phyloP scores from a whole-genome alignment of 2,797 vertebrate genomes.

The Rhinophrynus dorsalis region DNA sequence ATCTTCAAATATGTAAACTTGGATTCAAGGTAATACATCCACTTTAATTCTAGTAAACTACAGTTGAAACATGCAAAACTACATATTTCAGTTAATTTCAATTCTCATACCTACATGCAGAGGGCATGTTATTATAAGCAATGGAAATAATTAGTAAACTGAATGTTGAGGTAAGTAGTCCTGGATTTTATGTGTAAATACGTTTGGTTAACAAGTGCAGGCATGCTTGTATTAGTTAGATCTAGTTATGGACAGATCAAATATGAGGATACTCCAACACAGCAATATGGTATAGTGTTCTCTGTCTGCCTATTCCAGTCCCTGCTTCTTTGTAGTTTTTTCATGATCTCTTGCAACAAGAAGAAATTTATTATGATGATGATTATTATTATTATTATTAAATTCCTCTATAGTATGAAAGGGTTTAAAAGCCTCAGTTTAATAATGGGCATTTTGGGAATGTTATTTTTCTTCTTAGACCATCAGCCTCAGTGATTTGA shows the following conservation, averaged over 20 bases:
- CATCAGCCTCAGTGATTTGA: too few species aligned
- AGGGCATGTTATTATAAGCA: not conserved
- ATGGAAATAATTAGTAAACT: slow-evolving; percentile 26
- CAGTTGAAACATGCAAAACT: slow-evolving; percentile 5
- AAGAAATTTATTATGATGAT: too few species aligned
- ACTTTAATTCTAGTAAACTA: not conserved
- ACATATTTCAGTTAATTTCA: not conserved
- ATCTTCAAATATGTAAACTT: not conserved
- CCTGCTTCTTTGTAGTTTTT: too few species aligned
- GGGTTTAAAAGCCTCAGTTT: too few species aligned
- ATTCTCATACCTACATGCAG: slow-evolving; percentile 18
- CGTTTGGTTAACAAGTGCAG: slow-evolving; percentile 1
- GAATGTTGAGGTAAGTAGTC: not conserved
- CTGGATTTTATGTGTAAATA: not conserved
- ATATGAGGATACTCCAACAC: not conserved
- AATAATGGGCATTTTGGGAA: too few species aligned
- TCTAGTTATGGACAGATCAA: not conserved
- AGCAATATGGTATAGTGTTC: too few species aligned
- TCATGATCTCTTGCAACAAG: too few species aligned
- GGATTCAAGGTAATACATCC: too few species aligned
- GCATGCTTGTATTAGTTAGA: slow-evolving; percentile 8
- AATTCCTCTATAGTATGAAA: too few species aligned
- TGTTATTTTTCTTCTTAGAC: too few species aligned
- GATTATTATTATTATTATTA: too few species aligned
- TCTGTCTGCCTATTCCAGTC: too few species aligned